Evolutionary conservation across 2,113 vertebrate genomes (phyloP), one percentile per base, ranked within the genome.

Genomic region (Herpailurus yagouaroundi): DNA sequence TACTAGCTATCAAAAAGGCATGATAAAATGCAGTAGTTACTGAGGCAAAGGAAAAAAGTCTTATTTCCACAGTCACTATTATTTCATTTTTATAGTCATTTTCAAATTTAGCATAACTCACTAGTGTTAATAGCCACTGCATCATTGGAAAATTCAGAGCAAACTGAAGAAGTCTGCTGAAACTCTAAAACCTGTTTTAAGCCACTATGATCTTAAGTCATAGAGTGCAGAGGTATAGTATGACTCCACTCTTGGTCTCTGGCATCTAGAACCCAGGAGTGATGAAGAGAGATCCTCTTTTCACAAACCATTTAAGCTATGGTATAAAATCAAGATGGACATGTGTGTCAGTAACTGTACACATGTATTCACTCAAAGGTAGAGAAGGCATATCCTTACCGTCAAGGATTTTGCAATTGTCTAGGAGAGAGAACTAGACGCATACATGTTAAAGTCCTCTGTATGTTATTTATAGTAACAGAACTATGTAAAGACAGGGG

Each of bases 81-180:
- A 82, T 76, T 87, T 89, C 38, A 82, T 29, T 80, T 94, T 86
- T 96, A 45, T 23, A 80, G 48, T 68, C 79, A 9, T 86, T 95
- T 96, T 48, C 55, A 88, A 66, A 80, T 92, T 74, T 90, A 66
- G 60, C 38, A 5, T 45, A 25, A 74, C 7, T 89, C 52, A n/a
- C 16, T 74, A 31, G 21, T 86, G n/a, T 69, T 66, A 76, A n/a
- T 57, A 77, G 52, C 27, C 23, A 69, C 27, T 12, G 29, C 9
- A 4, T 76, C 50, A 92, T 29, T 82, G 38, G 33, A 74, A 89
- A 85, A 86, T 68, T 76, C 41, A 73, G 64, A n/a, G 48, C 36
- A 68, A 87, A 64, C 0, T 68, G 80, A 69, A 76, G 64, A 33
- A 38, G 11, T 38, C 4, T 68, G 25, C 25, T 57, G 86, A 66